A percentile compares a stretch with the other conserved stretches of the same genome.
Evolutionary conservation across 2,113 vertebrate species (phyloP).

Genomic region (Alligator sinensis): DNA sequence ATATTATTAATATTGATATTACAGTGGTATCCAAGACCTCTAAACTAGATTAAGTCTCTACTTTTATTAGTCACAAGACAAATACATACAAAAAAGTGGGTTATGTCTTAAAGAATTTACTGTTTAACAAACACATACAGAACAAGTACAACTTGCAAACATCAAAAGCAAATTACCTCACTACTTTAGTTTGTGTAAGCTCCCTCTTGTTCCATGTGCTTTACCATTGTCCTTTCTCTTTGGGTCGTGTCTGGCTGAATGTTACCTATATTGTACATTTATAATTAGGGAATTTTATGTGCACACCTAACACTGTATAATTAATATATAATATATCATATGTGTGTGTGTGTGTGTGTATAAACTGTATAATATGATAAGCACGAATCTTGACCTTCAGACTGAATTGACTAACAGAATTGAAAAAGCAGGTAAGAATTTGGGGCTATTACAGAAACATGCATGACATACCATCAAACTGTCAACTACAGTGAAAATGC

Average conservation of each 20-base stretch:
- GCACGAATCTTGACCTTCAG: too few species aligned
- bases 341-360: background rate
- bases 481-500: too few species aligned
- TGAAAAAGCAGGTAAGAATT: too few species aligned
- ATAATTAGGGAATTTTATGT: background rate
- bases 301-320: background rate
- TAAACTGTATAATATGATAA: too few species aligned
- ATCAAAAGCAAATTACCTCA: background rate
- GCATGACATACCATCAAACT: too few species aligned
- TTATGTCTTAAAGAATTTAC: background rate
- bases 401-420: too few species aligned
- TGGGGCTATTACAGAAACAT: too few species aligned
- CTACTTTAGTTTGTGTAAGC: background rate
- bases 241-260: rapidly evolving
- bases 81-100: background rate
- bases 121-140: background rate
- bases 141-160: background rate
- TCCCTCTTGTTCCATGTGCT: background rate
- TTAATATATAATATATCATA: background rate
- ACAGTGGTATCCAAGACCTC: background rate
- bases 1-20: background rate
- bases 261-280: background rate
- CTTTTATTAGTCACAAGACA: background rate
- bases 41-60: conserved; percentile 44
- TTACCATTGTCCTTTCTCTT: background rate